A percentile compares a stretch with the other conserved stretches of the same genome.
These are phyloP conservation scores for Semibalanus balanoides DNA, from an alignment of 1,140 invertebrate genomes.

Conservation along the genomic window DNA sequence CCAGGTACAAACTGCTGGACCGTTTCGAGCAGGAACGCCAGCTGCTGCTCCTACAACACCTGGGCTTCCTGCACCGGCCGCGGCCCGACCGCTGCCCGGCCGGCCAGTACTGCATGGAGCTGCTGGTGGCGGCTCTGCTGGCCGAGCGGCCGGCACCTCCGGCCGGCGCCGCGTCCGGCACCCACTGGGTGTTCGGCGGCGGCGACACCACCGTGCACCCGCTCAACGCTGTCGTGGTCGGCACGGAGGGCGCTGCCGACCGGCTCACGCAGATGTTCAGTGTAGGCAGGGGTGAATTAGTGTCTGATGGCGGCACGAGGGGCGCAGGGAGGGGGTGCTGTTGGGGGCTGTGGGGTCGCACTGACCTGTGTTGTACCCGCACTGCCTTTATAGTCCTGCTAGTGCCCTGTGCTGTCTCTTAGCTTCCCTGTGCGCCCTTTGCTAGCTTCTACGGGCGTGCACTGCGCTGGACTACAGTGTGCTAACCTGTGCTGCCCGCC, in stretches of 20 bases:
- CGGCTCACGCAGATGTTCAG: constrained; percentile 58
- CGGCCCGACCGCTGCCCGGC: constrained; percentile 85
- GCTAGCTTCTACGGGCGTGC: too few species aligned
- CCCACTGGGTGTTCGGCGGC: constrained; percentile 26
- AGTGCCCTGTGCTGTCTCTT: too few species aligned
- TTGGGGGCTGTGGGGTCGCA: too few species aligned
- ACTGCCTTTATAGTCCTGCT: too few species aligned
- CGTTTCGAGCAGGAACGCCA: constrained; percentile 85
- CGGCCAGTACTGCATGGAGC: constrained; percentile 77
- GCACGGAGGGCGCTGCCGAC: constrained; percentile 56
- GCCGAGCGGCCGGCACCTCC: constrained; percentile 44
- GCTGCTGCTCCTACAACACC: constrained; percentile 82
- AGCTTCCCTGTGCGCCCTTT: too few species aligned
- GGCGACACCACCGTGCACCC: constrained; percentile 13
- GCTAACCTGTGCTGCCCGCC: neutral
- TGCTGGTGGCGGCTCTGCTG: constrained; percentile 58
- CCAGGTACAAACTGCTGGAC: constrained; percentile 77
- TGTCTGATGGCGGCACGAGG: too few species aligned
- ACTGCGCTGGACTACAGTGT: too few species aligned
- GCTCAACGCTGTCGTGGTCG: constrained; percentile 43
- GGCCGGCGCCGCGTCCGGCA: neutral
- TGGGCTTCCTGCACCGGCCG: constrained; percentile 91
- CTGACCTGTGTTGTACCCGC: too few species aligned
- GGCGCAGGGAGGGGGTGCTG: too few species aligned
- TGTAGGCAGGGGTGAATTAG: too few species aligned